A percentile compares a stretch with the other conserved stretches of the same genome.
phyloP scores from a whole-genome alignment of 2,797 vertebrate genomes.

The Sebastes trivittatus region DNA sequence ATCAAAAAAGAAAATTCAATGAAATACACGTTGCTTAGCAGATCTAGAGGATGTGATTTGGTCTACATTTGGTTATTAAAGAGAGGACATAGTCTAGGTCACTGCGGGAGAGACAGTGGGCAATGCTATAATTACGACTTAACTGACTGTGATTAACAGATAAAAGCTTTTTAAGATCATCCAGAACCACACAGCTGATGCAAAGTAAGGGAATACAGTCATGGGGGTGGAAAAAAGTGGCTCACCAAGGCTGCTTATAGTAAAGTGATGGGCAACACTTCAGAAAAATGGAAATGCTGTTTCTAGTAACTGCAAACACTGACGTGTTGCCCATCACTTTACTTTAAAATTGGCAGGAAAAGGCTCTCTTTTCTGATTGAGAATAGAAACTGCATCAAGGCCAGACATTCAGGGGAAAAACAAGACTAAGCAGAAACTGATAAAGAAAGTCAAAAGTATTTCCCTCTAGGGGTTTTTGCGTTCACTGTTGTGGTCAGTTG shows the following conservation, averaged over 20 bases:
- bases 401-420: neutral
- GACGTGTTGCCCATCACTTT: neutral
- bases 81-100: conserved; percentile 25
- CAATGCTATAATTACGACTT: conserved; percentile 48
- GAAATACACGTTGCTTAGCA: neutral
- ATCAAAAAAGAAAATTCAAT: conserved; percentile 1
- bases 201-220: conserved; percentile 8
- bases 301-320: conserved; percentile 1
- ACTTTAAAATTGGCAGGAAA: conserved; percentile 13
- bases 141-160: conserved; percentile 53
- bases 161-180: conserved; percentile 40
- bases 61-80: conserved; percentile 21
- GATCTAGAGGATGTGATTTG: conserved; percentile 1
- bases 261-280: conserved; percentile 15
- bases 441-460: neutral
- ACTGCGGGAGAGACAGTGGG: conserved; percentile 16
- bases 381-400: neutral
- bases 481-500: neutral
- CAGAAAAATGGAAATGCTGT: conserved; percentile 7
- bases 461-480: neutral
- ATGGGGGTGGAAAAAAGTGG: neutral
- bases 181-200: conserved; percentile 25
- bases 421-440: neutral
- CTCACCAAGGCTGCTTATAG: conserved; percentile 2
- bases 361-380: neutral